phyloP scores from a whole-genome alignment of 2,888 invertebrate genomes.

The Phortica okadai region DNA sequence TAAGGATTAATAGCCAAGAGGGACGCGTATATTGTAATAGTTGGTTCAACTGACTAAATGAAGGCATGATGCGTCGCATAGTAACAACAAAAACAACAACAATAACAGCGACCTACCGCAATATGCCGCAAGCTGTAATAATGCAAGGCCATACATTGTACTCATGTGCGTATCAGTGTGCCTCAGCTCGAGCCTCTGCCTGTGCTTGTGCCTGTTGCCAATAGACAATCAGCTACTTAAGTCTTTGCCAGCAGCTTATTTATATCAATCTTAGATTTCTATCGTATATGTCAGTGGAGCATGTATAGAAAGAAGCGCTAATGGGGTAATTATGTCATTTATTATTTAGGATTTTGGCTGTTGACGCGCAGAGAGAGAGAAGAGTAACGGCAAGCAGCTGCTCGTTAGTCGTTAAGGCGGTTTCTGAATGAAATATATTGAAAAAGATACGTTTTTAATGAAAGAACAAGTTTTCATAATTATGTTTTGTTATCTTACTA shows the following conservation, averaged over 20 bases:
- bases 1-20: too few species aligned
- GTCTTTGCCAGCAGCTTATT: background rate
- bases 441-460: too few species aligned
- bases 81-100: background rate
- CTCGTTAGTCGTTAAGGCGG: too few species aligned
- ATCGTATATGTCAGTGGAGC: background rate
- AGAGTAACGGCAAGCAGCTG: too few species aligned
- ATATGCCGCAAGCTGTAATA: conserved; percentile 15
- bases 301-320: background rate
- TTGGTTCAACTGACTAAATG: background rate
- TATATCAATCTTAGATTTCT: background rate
- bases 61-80: background rate
- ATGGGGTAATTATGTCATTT: background rate
- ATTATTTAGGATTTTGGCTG: too few species aligned
- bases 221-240: background rate
- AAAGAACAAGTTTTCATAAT: too few species aligned
- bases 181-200: background rate
- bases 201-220: background rate
- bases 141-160: background rate
- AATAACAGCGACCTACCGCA: conserved; percentile 9
- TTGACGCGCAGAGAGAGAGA: too few species aligned
- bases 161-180: too few species aligned
- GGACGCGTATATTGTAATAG: background rate
- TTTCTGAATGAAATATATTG: too few species aligned
- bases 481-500: too few species aligned